These are phyloP conservation scores for Sericinus montela DNA, from an alignment of 2,888 invertebrate genomes.

Conservation along the genomic window DNA sequence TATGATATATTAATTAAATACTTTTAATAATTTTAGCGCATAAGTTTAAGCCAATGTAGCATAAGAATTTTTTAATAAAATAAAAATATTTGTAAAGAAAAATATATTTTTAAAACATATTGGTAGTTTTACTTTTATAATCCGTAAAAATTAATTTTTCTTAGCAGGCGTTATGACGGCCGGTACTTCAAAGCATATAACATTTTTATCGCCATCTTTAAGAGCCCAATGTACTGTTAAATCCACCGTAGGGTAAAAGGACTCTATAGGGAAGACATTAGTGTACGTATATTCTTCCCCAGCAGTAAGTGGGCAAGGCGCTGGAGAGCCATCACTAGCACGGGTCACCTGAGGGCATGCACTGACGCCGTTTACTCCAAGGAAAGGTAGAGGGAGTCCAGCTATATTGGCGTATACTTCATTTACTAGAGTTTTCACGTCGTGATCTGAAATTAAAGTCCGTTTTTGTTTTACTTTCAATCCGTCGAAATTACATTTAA, in stretches of 20 bases:
- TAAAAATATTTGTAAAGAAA: background rate
- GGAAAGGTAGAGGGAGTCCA: conserved; percentile 83
- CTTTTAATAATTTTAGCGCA: too few relatives aligned
- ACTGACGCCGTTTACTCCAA: conserved; percentile 83
- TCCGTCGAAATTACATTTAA: too few relatives aligned
- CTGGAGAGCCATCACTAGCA: conserved; percentile 64
- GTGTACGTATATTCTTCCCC: conserved; percentile 83
- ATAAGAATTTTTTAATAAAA: background rate
- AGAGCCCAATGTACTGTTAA: conserved; percentile 82
- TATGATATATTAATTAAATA: too few relatives aligned
- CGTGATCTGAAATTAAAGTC: conserved; percentile 53
- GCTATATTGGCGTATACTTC: conserved; percentile 72
- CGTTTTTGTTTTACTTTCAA: too few relatives aligned
- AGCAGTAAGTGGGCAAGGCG: conserved; percentile 82
- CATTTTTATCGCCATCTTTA: conserved; percentile 54
- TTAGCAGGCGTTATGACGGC: conserved; percentile 68
- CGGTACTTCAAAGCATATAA: conserved; percentile 83
- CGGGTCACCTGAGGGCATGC: conserved; percentile 78
- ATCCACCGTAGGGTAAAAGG: conserved; percentile 64
- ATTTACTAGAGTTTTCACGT: conserved; percentile 72
- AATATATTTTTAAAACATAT: background rate
- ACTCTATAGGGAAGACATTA: conserved; percentile 71
- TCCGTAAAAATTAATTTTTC: conserved; percentile 9
- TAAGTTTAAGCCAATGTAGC: too few relatives aligned
- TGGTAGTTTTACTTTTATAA: background rate